These are phyloP conservation scores for Arrhopalites spinosus DNA, from an alignment of 2,888 invertebrate genomes.

Conservation along the genomic window DNA sequence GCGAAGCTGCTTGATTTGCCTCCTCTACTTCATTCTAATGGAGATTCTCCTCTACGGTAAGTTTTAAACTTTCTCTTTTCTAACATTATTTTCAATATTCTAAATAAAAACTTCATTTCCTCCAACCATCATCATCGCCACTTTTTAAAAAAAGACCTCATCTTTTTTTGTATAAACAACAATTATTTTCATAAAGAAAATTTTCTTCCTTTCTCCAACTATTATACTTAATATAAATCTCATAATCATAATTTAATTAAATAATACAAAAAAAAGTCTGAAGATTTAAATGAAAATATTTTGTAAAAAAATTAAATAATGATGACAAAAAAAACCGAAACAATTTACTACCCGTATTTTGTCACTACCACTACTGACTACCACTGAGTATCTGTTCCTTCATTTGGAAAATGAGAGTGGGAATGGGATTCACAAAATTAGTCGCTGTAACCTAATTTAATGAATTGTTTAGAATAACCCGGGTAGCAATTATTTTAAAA, in stretches of 20 bases:
- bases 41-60: slow-evolving; percentile 56
- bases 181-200: not conserved
- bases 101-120: not conserved
- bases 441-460: slow-evolving; percentile 13
- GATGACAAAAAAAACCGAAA: too few species aligned
- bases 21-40: slow-evolving; percentile 52
- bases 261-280: not conserved
- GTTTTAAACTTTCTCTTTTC: slow-evolving; percentile 9
- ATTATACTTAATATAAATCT: too few species aligned
- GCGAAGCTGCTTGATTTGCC: slow-evolving; percentile 49
- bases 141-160: not conserved
- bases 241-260: too few species aligned
- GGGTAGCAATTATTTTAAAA: not conserved
- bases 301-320: too few species aligned
- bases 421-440: not conserved
- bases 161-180: not conserved
- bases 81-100: not conserved
- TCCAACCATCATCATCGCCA: not conserved
- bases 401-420: not conserved
- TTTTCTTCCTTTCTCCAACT: not conserved
- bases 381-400: not conserved
- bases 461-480: slow-evolving; percentile 16
- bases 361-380: too few species aligned
- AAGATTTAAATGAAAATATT: too few species aligned
- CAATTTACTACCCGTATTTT: too few species aligned